Evolutionary conservation across 2,113 vertebrate genomes (phyloP), one percentile per base, ranked within the genome.

Genomic region (Condylura cristata): DNA sequence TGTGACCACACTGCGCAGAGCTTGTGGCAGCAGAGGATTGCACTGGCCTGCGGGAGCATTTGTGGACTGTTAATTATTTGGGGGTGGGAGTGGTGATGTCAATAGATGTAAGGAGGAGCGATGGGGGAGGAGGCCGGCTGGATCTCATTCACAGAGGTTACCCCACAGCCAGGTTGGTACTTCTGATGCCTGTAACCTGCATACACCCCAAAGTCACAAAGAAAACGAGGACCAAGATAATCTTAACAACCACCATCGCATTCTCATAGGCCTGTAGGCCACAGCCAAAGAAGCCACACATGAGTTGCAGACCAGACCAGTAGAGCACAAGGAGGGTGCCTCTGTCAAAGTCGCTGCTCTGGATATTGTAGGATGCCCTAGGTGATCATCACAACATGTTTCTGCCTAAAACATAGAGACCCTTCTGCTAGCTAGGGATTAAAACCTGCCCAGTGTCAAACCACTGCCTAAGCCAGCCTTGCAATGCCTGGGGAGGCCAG

Each of bases 1-100:
- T 88, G 91, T 96, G 96, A 91, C 96, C 94, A 89, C 84, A 74
- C 13, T 48, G 76, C 80, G 53, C 86, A 61, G 84, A 74, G 61
- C 75, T 44, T 28, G 86, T 86, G 91, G 96, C 68, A 82, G 87
- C 78, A 5, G 92, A 90, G 89, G 51, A 39, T 41, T 1, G 0
- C 28, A 1, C 1, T 53, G 89, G 76, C 90, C 74, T 70, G 39
- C 2, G 32, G 82, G 34, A 74, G 79, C 60, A 3, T 75, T 46
- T 70, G 87, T 13, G 65, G 80, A 51, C 76, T 48, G 6, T n/a
- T 74, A 74, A 74, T 74, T 71, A 37, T 79, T 70, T 53, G 41
- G 22, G 39, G 30, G 39, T 11, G 13, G 32, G 71, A 30, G 12
- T 44, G 22, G 20, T 30, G 51, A n/a, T 76, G 44, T 39, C 37